These are phyloP conservation scores for Ursus arctos DNA, from an alignment of 2,113 vertebrate species.

Conservation along the genomic window DNA sequence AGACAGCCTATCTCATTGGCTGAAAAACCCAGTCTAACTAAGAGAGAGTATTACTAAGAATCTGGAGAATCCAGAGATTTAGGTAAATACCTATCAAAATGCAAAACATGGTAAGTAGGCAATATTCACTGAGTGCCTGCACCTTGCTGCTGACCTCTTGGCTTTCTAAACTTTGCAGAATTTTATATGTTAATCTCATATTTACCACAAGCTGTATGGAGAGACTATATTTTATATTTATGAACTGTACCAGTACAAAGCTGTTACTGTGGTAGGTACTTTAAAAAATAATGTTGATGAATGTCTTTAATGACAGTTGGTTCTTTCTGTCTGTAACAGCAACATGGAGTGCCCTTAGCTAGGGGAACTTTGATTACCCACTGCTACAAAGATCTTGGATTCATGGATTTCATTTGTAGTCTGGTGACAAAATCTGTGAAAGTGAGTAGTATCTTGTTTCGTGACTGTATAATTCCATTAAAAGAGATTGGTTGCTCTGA, in stretches of 20 bases:
- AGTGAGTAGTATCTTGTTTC: slow-evolving; percentile 86
- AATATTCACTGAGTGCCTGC: not conserved
- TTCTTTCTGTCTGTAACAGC: slow-evolving; percentile 85
- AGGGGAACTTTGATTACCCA: slow-evolving; percentile 94
- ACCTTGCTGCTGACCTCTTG: not conserved
- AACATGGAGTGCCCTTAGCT: slow-evolving; percentile 95
- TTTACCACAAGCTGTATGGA: not conserved
- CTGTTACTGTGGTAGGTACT: not conserved
- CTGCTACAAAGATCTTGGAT: slow-evolving; percentile 96
- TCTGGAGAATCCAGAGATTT: slow-evolving; percentile 15
- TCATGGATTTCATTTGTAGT: slow-evolving; percentile 98
- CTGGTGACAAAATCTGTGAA: slow-evolving; percentile 94
- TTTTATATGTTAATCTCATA: slow-evolving; percentile 32
- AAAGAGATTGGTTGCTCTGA: not conserved
- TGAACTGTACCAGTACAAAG: not conserved
- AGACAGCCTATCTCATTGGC: not conserved
- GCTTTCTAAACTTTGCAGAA: not conserved
- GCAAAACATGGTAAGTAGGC: not conserved
- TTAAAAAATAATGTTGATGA: not conserved
- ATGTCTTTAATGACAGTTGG: not conserved
- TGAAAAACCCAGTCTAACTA: not conserved
- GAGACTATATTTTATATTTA: not conserved
- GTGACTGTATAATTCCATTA: not conserved
- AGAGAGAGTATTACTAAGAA: not conserved
- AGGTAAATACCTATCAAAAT: not conserved